Evolutionary conservation across 2,888 invertebrate species (phyloP).

Genomic region (Thyatira batis): DNA sequence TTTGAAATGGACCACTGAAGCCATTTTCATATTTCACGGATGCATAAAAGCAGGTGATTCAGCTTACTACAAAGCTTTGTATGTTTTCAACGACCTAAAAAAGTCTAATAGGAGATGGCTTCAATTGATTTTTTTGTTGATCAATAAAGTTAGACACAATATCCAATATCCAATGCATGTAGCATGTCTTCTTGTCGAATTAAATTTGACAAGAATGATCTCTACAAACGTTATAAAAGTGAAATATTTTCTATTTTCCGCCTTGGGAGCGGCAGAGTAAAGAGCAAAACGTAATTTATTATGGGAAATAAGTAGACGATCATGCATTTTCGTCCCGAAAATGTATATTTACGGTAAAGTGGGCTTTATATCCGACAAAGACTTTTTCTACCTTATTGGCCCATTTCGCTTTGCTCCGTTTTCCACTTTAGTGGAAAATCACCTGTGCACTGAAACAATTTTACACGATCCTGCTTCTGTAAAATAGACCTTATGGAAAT

Average conservation of each 20-base stretch:
- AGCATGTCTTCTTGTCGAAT: no score
- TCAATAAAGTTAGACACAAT: no score
- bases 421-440: neutral
- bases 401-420: neutral
- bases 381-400: neutral
- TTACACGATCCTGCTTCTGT: slow-evolving; percentile 14
- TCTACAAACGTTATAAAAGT: neutral
- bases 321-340: neutral
- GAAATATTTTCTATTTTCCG: no score
- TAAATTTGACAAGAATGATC: no score
- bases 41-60: no score
- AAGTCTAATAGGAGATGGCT: no score
- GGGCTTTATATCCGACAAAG: neutral
- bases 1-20: no score
- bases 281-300: neutral
- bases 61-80: no score
- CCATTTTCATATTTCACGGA: no score
- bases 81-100: no score
- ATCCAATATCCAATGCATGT: no score
- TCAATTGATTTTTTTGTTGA: no score
- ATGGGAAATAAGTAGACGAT: neutral
- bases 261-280: neutral
- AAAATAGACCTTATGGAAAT: slow-evolving; percentile 8
- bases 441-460: slow-evolving; percentile 10
- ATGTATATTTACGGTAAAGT: neutral